phyloP scores from a whole-genome alignment of 1,140 invertebrate genomes.

The Zaprionus gabonicus region DNA sequence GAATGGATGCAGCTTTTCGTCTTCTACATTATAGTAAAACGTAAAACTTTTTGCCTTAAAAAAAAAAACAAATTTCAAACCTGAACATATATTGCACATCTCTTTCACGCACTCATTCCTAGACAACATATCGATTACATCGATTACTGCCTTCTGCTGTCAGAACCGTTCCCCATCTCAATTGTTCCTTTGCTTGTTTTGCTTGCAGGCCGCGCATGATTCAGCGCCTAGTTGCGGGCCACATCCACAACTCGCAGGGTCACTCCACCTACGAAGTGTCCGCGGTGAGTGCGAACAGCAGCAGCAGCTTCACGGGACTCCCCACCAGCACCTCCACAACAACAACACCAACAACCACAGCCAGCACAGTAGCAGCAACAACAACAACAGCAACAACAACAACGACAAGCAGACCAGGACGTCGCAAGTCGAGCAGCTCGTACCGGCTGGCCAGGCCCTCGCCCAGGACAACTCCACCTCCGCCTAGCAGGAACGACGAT shows the following conservation, averaged over 20 bases:
- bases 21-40: too few relatives aligned
- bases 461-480: background rate
- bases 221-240: slow-evolving; percentile 87
- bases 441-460: slow-evolving; percentile 53
- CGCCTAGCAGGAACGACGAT: slow-evolving; percentile 4
- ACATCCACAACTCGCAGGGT: slow-evolving; percentile 85
- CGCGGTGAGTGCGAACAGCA: slow-evolving; percentile 68
- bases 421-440: slow-evolving; percentile 63
- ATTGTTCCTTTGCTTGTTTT: background rate
- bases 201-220: slow-evolving; percentile 85
- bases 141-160: too few relatives aligned
- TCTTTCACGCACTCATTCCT: too few relatives aligned
- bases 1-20: too few relatives aligned
- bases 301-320: slow-evolving; percentile 5
- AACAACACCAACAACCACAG: slow-evolving; percentile 36
- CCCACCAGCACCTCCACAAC: slow-evolving; percentile 2
- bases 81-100: too few relatives aligned
- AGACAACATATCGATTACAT: too few relatives aligned
- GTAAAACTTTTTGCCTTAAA: too few relatives aligned
- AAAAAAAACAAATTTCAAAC: too few relatives aligned
- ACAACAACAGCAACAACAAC: slow-evolving; percentile 19
- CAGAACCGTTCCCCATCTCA: background rate
- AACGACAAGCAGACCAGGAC: background rate
- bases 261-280: slow-evolving; percentile 75
- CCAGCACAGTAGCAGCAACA: slow-evolving; percentile 17